Conservation (phyloP, 2,113 vertebrate species). For the Hemiscyllium ocellatum region DNA sequence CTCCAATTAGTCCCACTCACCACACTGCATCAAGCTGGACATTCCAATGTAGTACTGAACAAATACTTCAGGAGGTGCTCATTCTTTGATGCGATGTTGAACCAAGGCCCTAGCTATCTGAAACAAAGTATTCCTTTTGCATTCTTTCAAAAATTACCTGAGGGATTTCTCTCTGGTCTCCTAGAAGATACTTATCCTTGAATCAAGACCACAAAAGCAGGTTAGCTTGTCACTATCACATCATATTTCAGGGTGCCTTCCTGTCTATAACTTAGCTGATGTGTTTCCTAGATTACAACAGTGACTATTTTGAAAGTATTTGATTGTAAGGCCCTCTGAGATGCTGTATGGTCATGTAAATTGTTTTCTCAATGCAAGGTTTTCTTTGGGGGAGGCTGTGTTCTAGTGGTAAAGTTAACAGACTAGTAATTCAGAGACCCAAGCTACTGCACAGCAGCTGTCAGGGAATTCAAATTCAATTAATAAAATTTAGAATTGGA, state of each 20-base stretch:
- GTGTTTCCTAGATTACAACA: not conserved
- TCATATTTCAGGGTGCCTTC: not conserved
- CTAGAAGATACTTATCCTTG: not conserved
- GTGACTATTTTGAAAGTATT: not conserved
- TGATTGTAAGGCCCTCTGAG: not conserved
- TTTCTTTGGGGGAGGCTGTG: not conserved
- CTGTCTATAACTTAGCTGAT: not conserved
- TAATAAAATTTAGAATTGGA: no score
- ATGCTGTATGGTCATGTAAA: not conserved
- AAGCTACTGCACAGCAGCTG: no score
- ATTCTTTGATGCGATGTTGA: not conserved
- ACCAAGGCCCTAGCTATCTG: not conserved
- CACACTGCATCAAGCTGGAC: not conserved
- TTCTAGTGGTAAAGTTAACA: no score
- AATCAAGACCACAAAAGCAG: not conserved
- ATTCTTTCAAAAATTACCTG: not conserved
- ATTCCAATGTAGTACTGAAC: not conserved
- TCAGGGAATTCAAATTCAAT: no score
- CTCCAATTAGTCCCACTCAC: not conserved
- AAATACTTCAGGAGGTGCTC: not conserved
- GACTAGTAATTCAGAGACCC: no score
- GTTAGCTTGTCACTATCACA: not conserved
- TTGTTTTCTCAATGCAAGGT: not conserved
- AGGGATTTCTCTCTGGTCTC: not conserved
- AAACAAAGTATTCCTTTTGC: not conserved